Conservation (phyloP, 2,113 vertebrate species). For the Phalacrocorax carbo region DNA sequence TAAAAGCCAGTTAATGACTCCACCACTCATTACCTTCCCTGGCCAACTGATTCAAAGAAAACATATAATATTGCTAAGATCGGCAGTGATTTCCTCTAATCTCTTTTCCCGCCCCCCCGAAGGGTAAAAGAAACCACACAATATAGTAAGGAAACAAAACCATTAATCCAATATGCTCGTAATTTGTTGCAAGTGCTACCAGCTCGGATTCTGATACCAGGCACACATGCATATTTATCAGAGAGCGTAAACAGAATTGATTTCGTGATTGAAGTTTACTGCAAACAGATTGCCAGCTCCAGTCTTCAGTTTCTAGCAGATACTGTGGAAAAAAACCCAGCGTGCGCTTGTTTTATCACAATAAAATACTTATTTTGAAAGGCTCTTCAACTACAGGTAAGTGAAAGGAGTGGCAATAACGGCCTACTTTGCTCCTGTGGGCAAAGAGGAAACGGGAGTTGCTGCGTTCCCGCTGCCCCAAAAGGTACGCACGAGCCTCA, state of each 20-base stretch:
- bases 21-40: not conserved
- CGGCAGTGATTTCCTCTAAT: not conserved
- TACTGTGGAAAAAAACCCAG: not conserved
- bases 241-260: not conserved
- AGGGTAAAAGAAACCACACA: not conserved
- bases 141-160: not conserved
- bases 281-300: not conserved
- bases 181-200: not conserved
- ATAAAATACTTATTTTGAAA: not conserved
- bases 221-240: not conserved
- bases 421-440: not conserved
- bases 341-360: not conserved
- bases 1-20: not conserved
- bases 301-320: not conserved
- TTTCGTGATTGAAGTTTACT: not conserved
- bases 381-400: not conserved
- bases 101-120: not conserved
- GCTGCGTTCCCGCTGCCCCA: not conserved
- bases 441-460: not conserved
- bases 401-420: not conserved
- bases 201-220: not conserved
- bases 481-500: accelerated
- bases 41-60: not conserved
- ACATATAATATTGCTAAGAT: not conserved
- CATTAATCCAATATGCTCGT: not conserved